Base-by-base conservation (phyloP, 1,140 invertebrate species). In the Hylyphantes graminicola region DNA sequence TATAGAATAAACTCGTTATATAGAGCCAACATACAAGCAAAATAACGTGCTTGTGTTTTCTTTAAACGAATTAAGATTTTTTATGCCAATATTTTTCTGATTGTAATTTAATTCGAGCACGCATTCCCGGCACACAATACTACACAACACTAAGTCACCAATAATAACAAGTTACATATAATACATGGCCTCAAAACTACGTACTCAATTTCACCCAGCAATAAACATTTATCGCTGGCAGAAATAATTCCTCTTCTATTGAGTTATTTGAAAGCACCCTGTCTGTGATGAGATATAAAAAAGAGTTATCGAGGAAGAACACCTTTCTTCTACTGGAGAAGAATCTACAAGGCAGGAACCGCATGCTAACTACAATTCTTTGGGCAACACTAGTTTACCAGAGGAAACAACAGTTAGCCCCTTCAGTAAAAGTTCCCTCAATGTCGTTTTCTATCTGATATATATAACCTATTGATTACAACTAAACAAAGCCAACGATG, bases 401-500 rank as follows among this genome's bases (percentile, higher is more conserved):
- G 63, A 83, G 80, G 80, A 83, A 83, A 83, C 80, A 83, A 57
- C 72, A 74, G 80, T 83, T 83, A 74, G 80, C 75, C 59, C 80
- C 80, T 74, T 53, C 74, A 72, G 50, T 21, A 35, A 70, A 83
- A 81, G 55, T 81, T 81, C 68, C 72, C 68, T 83, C 79, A 81
- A 55, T 83, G 72, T n/a, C 59, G 80, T 83, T 83, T 83, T 63
- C 80, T 83, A 74, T 65, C 63, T 61, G 54, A 83, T 74, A 70
- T 63, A 63, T 64, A 70, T 65, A 83, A 83, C 70, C 80, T 83
- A 83, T 83, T 83, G 80, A 83, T 83, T 83, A 83, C 61, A 83
- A 61, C 70, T 59, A 83, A 83, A 83, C 80, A 83, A 83, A 83
- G 70, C 55, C 80, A 83, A 83, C 80, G 70, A 83, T 83, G 75